Base-by-base conservation (phyloP, 2,888 invertebrate species). In the Eilema griseolum region DNA sequence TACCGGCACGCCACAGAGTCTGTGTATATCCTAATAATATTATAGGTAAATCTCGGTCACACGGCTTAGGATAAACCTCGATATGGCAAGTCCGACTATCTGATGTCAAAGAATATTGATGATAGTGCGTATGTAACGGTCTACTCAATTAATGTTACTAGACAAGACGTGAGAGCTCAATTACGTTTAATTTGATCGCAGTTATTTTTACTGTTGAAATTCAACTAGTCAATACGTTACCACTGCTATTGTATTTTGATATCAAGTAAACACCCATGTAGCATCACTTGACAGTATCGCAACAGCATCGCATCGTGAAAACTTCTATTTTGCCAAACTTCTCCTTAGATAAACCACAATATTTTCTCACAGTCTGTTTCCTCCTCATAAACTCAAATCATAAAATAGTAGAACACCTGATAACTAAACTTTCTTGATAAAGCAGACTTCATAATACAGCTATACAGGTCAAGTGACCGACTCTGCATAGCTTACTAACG, bases 401-500 rank as follows among this genome's bases (percentile, higher is more conserved):
- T 24, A 52, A 64, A 52, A 33, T 23, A 64, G 2, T 31, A 60
- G 14, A 33, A 71, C 67, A 70, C 61, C 75, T 67, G 75, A 72
- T 72, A 74, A 70, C 70, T 70, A 72, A 77, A 46, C 69, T 60
- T 33, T 68, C 68, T 70, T 72, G 80, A 80, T 73, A 83, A 82
- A 76, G 69, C 80, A 80, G 79, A 81, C 79, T 78, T 73, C 78
- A 74, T 75, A 73, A 76, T 76, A 71, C 75, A 70, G 67, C 71
- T 73, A 28, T 56, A 62, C 46, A 69, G 71, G 63, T 76, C 33
- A 73, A 82, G 79, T 83, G 81, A 80, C 79, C 82, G 26, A 72
- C 69, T 74, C 75, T 80, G 79, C 83, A 82, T 80, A 83, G 77
- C 80, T 83, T 79, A 80, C 82, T 80, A 79, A 84, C 73, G 81